phyloP scores from a whole-genome alignment of 1,140 invertebrate genomes.

The Drosophila elegans region DNA sequence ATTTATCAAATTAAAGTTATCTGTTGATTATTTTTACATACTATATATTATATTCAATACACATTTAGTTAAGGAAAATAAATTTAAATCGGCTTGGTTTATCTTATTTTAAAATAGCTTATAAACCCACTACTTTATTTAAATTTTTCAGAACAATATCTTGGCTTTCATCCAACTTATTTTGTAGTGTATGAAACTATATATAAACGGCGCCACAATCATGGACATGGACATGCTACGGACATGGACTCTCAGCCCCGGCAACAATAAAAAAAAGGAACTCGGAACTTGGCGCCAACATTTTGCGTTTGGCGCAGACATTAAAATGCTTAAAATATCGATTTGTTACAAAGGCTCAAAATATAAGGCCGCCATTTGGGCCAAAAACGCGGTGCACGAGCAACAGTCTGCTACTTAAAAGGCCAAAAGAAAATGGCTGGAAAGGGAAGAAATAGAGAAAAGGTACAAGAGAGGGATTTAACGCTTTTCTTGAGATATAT shows the following conservation, averaged over 20 bases:
- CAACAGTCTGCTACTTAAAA: slow-evolving; percentile 82
- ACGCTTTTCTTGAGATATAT: slow-evolving; percentile 13
- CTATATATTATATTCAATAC: too few species aligned
- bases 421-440: slow-evolving; percentile 20
- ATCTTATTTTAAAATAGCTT: too few species aligned
- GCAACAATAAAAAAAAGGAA: slow-evolving; percentile 6
- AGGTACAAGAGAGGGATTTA: slow-evolving; percentile 6
- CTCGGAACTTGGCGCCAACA: slow-evolving; percentile 73
- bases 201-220: slow-evolving; percentile 34
- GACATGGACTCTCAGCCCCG: slow-evolving; percentile 58
- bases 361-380: slow-evolving; percentile 58
- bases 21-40: too few species aligned
- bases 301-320: slow-evolving; percentile 82
- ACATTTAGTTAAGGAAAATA: too few species aligned
- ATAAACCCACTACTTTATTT: not conserved
- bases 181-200: slow-evolving; percentile 12
- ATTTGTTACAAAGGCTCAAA: slow-evolving; percentile 62
- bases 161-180: too few species aligned
- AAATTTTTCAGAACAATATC: not conserved
- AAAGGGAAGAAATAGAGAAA: slow-evolving; percentile 13
- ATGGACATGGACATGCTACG: slow-evolving; percentile 46
- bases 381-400: slow-evolving; percentile 41
- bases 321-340: slow-evolving; percentile 83
- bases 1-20: too few species aligned
- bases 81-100: too few species aligned